Conservation (phyloP, 2,888 invertebrate species). For the Colletes collaris region DNA sequence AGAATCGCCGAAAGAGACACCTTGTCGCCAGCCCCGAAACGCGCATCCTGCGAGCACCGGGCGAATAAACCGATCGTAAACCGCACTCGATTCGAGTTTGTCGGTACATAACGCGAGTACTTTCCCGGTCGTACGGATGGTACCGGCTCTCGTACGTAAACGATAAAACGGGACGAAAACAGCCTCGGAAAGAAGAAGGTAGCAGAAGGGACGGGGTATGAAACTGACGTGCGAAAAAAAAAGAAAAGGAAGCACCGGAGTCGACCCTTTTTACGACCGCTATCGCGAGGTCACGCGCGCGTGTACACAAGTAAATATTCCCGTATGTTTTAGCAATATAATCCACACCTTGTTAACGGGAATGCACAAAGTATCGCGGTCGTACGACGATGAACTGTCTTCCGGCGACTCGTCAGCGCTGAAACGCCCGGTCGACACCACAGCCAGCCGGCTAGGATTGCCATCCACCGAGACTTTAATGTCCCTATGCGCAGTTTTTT, state of each 20-base stretch:
- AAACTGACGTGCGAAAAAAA: conserved; percentile 21
- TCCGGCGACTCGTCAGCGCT: background rate
- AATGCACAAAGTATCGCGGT: conserved; percentile 40
- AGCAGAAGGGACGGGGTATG: background rate
- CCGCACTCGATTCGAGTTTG: conserved; percentile 76
- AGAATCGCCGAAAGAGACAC: conserved; percentile 24
- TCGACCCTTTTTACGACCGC: conserved; percentile 74
- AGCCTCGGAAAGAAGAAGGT: background rate
- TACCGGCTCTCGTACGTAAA: conserved; percentile 48
- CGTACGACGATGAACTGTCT: conserved; percentile 4
- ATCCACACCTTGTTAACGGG: conserved; percentile 70
- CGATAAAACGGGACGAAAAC: conserved; percentile 36
- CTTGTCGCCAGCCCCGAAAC: conserved; percentile 39
- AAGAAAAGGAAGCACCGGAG: conserved; percentile 37
- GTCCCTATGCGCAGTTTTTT: conserved; percentile 75
- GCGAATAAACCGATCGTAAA: conserved; percentile 78
- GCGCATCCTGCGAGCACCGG: conserved; percentile 45
- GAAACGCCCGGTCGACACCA: background rate
- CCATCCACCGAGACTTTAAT: conserved; percentile 71
- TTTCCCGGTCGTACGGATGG: conserved; percentile 54
- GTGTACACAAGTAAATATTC: conserved; percentile 40
- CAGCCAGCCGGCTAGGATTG: background rate
- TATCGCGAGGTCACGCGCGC: conserved; percentile 46
- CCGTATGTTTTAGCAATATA: conserved; percentile 64
- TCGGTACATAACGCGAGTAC: conserved; percentile 72